Percentiles rank a stretch among this genome's conserved stretches.
phyloP scores from a whole-genome alignment of 2,888 invertebrate genomes.

The Drosophila formosana region DNA sequence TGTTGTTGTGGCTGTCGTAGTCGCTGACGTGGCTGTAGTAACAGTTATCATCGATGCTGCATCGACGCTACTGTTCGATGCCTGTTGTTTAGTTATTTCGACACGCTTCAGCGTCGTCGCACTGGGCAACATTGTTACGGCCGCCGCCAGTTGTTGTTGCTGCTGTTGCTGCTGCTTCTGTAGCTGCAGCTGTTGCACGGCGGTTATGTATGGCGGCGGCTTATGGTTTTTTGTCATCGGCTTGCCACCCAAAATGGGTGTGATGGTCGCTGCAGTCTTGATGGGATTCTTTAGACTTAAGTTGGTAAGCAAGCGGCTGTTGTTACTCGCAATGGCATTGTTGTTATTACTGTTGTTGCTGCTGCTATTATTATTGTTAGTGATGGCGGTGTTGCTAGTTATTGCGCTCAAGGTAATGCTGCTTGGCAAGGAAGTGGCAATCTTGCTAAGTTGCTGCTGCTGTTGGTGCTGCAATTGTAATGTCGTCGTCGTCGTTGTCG shows the following conservation, averaged over 20 bases:
- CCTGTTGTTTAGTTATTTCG: constrained; percentile 69
- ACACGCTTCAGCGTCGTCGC: constrained; percentile 81
- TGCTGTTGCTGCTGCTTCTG: constrained; percentile 81
- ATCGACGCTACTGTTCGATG: constrained; percentile 49
- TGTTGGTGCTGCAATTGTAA: constrained; percentile 84
- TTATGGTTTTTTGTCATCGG: constrained; percentile 83
- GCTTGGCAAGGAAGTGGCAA: constrained; percentile 75
- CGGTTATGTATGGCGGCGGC: constrained; percentile 82
- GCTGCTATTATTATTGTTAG: constrained; percentile 27
- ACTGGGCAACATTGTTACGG: constrained; percentile 85
- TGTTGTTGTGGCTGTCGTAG: constrained; percentile 34
- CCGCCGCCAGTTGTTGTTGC: constrained; percentile 81
- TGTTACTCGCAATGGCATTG: constrained; percentile 51
- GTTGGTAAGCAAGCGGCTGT: constrained; percentile 61
- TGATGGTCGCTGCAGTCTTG: constrained; percentile 84
- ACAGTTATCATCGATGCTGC: constrained; percentile 44
- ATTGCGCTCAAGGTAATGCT: constrained; percentile 80
- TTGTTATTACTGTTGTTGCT: constrained; percentile 35
- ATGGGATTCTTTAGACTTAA: constrained; percentile 69
- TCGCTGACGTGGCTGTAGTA: constrained; percentile 36
- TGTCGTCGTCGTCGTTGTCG: constrained; percentile 87
- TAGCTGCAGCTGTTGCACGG: constrained; percentile 81
- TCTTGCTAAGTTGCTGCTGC: constrained; percentile 68
- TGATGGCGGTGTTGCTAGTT: constrained; percentile 36
- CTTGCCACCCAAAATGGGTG: constrained; percentile 84